A percentile compares a stretch with the other conserved stretches of the same genome.
Evolutionary conservation across 2,888 invertebrate species (phyloP).

Genomic region (Brassicogethes aeneus): DNA sequence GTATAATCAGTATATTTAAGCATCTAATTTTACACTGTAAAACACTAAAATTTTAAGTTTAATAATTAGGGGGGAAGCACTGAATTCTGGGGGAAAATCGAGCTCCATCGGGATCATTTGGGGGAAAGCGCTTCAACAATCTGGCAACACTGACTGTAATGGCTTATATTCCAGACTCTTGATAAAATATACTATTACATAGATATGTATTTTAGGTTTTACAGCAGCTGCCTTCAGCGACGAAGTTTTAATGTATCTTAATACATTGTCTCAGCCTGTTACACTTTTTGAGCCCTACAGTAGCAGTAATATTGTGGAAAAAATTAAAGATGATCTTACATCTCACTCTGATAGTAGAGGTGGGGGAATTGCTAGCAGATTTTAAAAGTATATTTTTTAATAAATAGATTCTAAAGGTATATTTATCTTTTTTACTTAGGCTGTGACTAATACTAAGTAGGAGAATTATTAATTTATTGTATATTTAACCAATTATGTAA

Average conservation of each 20-base stretch:
- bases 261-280: conserved; percentile 25
- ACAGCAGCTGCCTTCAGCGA: conserved; percentile 33
- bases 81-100: too few relatives aligned
- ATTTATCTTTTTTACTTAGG: not conserved
- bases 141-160: too few relatives aligned
- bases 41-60: too few relatives aligned
- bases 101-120: too few relatives aligned
- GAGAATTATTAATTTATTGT: not conserved
- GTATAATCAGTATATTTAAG: too few relatives aligned
- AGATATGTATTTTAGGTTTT: conserved; percentile 30
- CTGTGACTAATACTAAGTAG: conserved; percentile 3
- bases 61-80: too few relatives aligned
- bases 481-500: not conserved
- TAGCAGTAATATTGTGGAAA: conserved; percentile 60
- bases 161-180: too few relatives aligned
- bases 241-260: conserved; percentile 29
- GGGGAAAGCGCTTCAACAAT: too few relatives aligned
- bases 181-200: too few relatives aligned
- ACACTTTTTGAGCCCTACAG: conserved; percentile 41
- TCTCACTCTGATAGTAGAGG: conserved; percentile 68
- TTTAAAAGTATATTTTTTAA: conserved; percentile 32
- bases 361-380: conserved; percentile 58
- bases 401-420: not conserved
- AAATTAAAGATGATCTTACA: conserved; percentile 51
- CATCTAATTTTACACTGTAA: too few relatives aligned